phyloP scores from a whole-genome alignment of 2,888 invertebrate species.

The Cecidostiba fungosa region DNA sequence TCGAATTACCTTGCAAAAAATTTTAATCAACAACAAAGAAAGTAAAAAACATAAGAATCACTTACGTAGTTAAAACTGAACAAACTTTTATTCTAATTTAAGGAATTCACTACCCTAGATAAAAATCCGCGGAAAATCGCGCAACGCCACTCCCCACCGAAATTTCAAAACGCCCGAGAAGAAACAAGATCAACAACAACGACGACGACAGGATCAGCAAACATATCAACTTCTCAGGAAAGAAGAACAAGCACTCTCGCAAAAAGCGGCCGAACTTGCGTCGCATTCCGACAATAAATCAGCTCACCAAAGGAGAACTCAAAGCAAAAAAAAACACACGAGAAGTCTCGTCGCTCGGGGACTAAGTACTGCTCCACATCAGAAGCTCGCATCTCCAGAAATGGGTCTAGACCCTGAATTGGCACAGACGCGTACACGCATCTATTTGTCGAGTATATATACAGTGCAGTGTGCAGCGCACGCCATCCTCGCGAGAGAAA shows the following conservation, averaged over 20 bases:
- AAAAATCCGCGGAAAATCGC: neutral
- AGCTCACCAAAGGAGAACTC: neutral
- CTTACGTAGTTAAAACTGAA: neutral
- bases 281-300: constrained; percentile 30
- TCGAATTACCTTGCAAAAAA: no score
- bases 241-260: neutral
- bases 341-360: neutral
- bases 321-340: neutral
- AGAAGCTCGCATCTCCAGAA: neutral
- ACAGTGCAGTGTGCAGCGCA: neutral
- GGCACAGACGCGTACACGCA: constrained; percentile 10
- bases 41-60: neutral
- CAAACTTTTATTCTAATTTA: neutral
- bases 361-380: neutral
- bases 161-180: constrained; percentile 15
- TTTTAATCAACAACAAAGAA: no score
- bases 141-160: neutral
- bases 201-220: neutral
- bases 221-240: neutral
- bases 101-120: neutral
- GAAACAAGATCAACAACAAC: neutral
- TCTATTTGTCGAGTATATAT: constrained; percentile 30
- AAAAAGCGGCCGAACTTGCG: constrained; percentile 32
- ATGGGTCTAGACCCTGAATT: constrained; percentile 48
- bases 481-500: constrained; percentile 39